Percentiles rank a stretch among this genome's conserved stretches.
Evolutionary conservation across 2,113 vertebrate species (phyloP).

Genomic region (Panthera uncia): DNA sequence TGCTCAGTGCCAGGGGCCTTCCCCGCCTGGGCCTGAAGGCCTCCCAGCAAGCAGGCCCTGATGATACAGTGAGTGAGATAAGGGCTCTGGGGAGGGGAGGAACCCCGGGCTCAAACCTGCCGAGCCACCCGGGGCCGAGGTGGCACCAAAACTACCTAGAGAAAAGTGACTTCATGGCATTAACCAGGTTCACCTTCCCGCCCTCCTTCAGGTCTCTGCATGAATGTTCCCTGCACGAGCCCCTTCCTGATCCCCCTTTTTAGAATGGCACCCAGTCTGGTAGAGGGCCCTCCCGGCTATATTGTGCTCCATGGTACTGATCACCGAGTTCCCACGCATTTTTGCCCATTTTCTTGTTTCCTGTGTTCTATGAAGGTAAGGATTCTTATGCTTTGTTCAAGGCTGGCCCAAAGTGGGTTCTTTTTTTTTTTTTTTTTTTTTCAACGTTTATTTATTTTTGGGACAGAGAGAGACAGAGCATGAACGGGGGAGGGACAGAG

Average conservation of each 20-base stretch:
- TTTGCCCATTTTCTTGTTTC: background rate
- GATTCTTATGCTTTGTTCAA: background rate
- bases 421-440: too few species aligned
- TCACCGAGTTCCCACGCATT: fast-evolving
- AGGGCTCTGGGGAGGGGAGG: background rate
- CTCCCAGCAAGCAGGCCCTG: conserved; percentile 44
- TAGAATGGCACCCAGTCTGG: background rate
- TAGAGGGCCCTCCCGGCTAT: background rate
- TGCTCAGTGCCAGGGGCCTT: background rate
- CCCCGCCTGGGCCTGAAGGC: background rate
- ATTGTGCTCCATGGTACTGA: background rate
- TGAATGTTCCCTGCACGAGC: fast-evolving
- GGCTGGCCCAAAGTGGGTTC: background rate
- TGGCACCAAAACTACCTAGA: too few species aligned
- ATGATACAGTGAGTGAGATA: background rate
- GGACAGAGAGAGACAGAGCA: too few species aligned
- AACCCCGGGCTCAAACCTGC: background rate
- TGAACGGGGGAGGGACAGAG: too few species aligned
- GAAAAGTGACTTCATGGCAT: background rate
- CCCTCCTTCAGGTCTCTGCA: background rate
- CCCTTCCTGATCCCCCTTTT: fast-evolving
- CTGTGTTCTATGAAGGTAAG: background rate
- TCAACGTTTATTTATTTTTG: too few species aligned
- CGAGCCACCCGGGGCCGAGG: background rate
- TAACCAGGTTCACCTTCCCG: too few species aligned